phyloP scores from a whole-genome alignment of 2,797 vertebrate species.

The Psittacula derbiana region DNA sequence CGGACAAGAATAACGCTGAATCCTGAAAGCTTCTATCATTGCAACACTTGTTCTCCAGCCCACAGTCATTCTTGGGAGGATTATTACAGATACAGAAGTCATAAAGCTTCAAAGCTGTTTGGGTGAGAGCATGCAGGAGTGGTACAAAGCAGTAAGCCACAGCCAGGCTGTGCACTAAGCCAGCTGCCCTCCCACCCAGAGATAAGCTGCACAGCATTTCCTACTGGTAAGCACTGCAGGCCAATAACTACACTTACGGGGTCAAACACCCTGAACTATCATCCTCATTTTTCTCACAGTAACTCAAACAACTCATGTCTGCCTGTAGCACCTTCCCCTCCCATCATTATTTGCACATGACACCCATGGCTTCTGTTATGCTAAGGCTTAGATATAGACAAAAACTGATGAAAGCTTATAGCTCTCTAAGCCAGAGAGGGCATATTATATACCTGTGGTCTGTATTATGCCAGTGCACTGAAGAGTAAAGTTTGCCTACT shows the following conservation, averaged over 20 bases:
- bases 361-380: background rate
- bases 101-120: background rate
- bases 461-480: background rate
- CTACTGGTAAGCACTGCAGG: background rate
- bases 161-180: background rate
- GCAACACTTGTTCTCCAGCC: background rate
- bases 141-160: background rate
- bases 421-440: background rate
- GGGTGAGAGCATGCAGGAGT: background rate
- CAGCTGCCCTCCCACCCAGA: background rate
- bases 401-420: background rate
- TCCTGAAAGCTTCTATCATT: background rate
- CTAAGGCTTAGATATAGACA: background rate
- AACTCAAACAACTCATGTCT: background rate
- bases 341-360: background rate
- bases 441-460: background rate
- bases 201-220: background rate
- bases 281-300: background rate
- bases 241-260: rapidly evolving
- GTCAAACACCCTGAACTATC: background rate
- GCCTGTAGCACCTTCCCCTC: background rate
- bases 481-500: background rate
- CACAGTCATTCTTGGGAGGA: background rate
- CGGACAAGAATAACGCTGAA: background rate
- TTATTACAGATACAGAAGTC: background rate